phyloP scores from a whole-genome alignment of 2,797 vertebrate genomes.

The Phyllotis vaccarum region DNA sequence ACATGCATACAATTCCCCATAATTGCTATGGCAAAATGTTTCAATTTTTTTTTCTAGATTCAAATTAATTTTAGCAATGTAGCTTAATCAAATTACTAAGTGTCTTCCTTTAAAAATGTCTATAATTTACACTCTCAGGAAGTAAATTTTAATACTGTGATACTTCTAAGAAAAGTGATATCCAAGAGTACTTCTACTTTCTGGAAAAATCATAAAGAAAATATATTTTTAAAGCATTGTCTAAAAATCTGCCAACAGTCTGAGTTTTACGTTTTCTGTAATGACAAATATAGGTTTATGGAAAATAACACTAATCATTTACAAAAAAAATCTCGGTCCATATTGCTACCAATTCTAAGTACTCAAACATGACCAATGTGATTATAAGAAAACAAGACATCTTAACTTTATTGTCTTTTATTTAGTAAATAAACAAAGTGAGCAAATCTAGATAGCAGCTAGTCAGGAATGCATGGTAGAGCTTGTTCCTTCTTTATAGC shows the following conservation, averaged over 20 bases:
- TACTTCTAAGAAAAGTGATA: conserved; percentile 65
- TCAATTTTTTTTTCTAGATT: conserved; percentile 72
- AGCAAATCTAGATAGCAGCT: conserved; percentile 40
- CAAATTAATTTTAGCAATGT: conserved; percentile 77
- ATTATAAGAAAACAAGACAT: conserved; percentile 48
- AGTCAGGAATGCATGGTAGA: not conserved
- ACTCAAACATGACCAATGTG: conserved; percentile 30
- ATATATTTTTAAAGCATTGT: conserved; percentile 65
- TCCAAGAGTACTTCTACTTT: conserved; percentile 76
- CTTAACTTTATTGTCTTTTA: conserved; percentile 14
- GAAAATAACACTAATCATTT: conserved; percentile 62
- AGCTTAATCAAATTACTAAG: conserved; percentile 81
- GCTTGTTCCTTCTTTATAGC: not conserved
- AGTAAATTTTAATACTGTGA: conserved; percentile 75
- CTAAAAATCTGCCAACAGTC: conserved; percentile 57
- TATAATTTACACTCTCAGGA: conserved; percentile 73
- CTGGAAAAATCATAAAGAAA: conserved; percentile 61
- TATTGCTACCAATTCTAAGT: conserved; percentile 34
- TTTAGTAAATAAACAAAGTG: too few species aligned
- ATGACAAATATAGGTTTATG: conserved; percentile 58
- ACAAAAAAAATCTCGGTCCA: conserved; percentile 20
- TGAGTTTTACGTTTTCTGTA: conserved; percentile 69
- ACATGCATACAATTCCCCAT: conserved; percentile 78
- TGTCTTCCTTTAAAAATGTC: conserved; percentile 78
- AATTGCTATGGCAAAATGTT: conserved; percentile 59